phyloP scores from a whole-genome alignment of 2,888 invertebrate species.

The Athalia rosae region DNA sequence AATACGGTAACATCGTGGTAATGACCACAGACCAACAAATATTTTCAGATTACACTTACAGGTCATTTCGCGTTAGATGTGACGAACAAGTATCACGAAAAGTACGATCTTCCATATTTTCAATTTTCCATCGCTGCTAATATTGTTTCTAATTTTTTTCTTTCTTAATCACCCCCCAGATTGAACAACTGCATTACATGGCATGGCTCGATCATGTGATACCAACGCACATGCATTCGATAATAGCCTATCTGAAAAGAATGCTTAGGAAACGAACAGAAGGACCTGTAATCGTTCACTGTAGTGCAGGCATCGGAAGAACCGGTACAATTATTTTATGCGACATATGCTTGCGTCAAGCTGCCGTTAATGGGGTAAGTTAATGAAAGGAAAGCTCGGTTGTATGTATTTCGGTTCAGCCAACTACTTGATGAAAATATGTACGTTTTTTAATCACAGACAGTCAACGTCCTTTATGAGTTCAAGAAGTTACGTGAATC shows the following conservation, averaged over 20 bases:
- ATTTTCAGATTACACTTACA: constrained; percentile 69
- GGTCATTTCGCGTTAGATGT: constrained; percentile 64
- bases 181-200: constrained; percentile 75
- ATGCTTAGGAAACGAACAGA: constrained; percentile 68
- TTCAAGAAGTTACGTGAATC: constrained; percentile 57
- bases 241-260: constrained; percentile 70
- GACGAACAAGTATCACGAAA: constrained; percentile 61
- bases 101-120: constrained; percentile 54
- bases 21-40: constrained; percentile 63
- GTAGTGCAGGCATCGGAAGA: constrained; percentile 79
- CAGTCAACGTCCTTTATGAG: constrained; percentile 59
- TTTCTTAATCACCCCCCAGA: constrained; percentile 57
- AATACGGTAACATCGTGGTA: constrained; percentile 68
- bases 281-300: constrained; percentile 76
- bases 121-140: not conserved
- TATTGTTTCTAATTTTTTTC: not conserved
- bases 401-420: not conserved
- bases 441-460: constrained; percentile 46
- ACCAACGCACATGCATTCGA: constrained; percentile 69
- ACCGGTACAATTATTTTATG: constrained; percentile 79
- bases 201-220: constrained; percentile 76
- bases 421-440: not conserved
- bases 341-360: constrained; percentile 76
- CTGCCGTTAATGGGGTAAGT: constrained; percentile 68
- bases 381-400: not conserved